Evolutionary conservation across 2,888 invertebrate genomes (phyloP), one percentile per base, ranked within the genome.

Genomic region (Deilephila elpenor): DNA sequence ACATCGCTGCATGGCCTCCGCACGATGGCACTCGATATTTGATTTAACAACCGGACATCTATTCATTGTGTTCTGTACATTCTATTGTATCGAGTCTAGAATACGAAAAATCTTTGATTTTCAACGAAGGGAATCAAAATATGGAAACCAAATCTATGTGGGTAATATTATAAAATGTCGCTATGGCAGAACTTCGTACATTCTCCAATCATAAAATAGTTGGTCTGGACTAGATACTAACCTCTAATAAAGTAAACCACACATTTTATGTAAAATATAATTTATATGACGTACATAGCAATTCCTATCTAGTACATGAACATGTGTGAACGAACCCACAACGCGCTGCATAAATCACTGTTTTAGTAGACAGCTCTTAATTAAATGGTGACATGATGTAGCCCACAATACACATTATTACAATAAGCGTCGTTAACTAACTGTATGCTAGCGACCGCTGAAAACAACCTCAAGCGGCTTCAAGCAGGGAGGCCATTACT

Each of bases 311-410:
- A 78, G 79, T 81, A 80, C 82, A 82, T 83, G 84, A 78, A 79
- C 81, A 80, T 82, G 82, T 84, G 85, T 84, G 84, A 88, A 87
- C 78, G 86, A 82, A 86, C 83, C 75, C 80, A 75, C 77, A 78
- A 77, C 80, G 79, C 76, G 79, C 78, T 78, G 81, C 84, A 89
- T 91, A 89, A 91, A 90, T 90, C 90, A 90, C 86, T 81, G 85
- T 83, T 86, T 90, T 88, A 89, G 85, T 80, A 82, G 79, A 80
- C 83, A 79, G 86, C 81, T 86, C 84, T 83, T 81, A 83, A 82
- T 87, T 84, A 87, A 87, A 83, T 79, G 81, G 80, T 80, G 77
- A 84, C 82, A 83, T 83, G 81, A 79, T 76, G 77, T 73, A 75
- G 73, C 73, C 75, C 75, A 77, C 81, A 74, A 78, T 81, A 83